Base-by-base conservation (phyloP, 2,113 vertebrate species). In the Lampris incognitus region DNA sequence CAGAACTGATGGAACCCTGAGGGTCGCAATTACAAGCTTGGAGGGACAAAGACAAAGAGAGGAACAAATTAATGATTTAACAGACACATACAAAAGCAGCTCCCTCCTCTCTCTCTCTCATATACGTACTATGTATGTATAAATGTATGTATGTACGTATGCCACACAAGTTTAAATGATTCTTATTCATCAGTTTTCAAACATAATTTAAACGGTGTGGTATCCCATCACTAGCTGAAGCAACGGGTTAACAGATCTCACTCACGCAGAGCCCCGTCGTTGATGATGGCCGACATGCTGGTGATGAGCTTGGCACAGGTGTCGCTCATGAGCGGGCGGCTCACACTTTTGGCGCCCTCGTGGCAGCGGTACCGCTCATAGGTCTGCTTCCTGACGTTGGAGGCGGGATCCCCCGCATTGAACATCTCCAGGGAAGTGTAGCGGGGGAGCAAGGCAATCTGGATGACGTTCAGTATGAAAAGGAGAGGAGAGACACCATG, bases 341-440 rank as follows among this genome's bases (percentile, higher is more conserved):
- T 85, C 2, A 95, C 94, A 0, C 90, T 48, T 0, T 94, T 89
- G 13, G 95, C 95, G 50, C 94, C 94, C 54, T 97, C 96, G 0
- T 95, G 92, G 69, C 98, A 99, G 63, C 89, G 97, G 87, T 97
- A 97, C 2, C 90, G 95, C 84, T 98, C 96, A 0, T 95, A 99
- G 51, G 90, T 95, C 84, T 96, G 90, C 54, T 89, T 95, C 66
- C 96, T 95, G 54, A 83, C 87, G 67, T 93, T 86, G 10, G 97
- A 95, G 2, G 91, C 73, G 0, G 93, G 78, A 57, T 99, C 97
- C 0, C 97, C 97, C 0, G 93, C 93, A 0, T 92, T 97, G 82
- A 99, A 99, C 95, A 99, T 97, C 86, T 98, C 97, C 88, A 99
- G 85, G 1, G 94, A 94, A 55, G 95, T 92, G 83, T 97, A 94